A percentile compares a stretch with the other conserved stretches of the same genome.
These are phyloP conservation scores for Fulmarus glacialis DNA, from an alignment of 2,113 vertebrate genomes.

Conservation along the genomic window DNA sequence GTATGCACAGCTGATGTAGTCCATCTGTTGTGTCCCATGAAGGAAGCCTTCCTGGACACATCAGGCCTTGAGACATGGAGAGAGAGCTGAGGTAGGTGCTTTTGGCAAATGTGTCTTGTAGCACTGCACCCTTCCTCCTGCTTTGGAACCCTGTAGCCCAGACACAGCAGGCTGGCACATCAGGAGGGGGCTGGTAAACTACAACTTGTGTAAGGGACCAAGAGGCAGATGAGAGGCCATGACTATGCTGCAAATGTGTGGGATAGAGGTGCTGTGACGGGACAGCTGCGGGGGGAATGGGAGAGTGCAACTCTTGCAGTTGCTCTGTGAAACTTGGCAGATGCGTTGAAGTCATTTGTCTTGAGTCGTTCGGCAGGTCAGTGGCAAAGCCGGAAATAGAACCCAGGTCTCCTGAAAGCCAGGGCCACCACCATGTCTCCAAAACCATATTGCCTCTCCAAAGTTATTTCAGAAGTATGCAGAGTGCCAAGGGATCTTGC, in stretches of 20 bases:
- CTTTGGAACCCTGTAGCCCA: not conserved
- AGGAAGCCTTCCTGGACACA: not conserved
- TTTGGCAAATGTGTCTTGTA: not conserved
- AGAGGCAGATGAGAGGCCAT: not conserved
- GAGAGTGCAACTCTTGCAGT: fast-evolving
- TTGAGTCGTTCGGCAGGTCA: not conserved
- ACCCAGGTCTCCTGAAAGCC: not conserved
- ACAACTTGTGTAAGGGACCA: not conserved
- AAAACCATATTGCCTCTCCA: not conserved
- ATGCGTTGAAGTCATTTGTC: not conserved
- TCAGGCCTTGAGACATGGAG: not conserved
- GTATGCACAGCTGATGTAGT: not conserved
- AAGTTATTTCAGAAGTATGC: not conserved
- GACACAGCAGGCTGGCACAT: not conserved
- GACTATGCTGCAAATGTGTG: not conserved
- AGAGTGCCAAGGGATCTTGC: not conserved
- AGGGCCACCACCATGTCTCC: not conserved
- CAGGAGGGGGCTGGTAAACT: not conserved
- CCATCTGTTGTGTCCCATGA: not conserved
- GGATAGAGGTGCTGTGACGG: not conserved
- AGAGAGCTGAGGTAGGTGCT: not conserved
- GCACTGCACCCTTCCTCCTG: not conserved
- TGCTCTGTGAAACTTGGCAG: not conserved
- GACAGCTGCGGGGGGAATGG: not conserved
- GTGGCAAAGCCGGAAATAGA: not conserved